phyloP scores from a whole-genome alignment of 2,113 vertebrate species.

The Elachura formosa region DNA sequence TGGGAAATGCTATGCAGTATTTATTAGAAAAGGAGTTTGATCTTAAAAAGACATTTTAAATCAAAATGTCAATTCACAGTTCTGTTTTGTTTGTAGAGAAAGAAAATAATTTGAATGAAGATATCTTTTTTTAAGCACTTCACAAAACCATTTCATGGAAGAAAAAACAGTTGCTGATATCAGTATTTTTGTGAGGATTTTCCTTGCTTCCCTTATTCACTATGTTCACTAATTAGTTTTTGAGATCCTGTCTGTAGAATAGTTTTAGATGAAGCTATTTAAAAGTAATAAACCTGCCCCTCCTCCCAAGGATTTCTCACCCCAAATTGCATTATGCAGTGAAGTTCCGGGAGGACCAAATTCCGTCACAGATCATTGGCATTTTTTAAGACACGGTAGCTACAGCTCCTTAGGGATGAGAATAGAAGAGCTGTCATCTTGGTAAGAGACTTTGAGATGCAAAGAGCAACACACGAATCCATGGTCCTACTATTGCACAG shows the following conservation, averaged over 20 bases:
- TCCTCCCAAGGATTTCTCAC: not conserved
- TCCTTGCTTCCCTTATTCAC: not conserved
- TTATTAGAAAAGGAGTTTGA: slow-evolving; percentile 27
- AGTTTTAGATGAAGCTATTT: not conserved
- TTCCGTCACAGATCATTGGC: not conserved
- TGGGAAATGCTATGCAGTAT: not conserved
- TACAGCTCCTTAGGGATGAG: not conserved
- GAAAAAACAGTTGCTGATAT: not conserved
- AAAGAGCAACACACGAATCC: not conserved
- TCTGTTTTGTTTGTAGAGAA: not conserved
- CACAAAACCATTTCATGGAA: not conserved
- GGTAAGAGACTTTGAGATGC: not conserved
- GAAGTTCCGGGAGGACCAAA: not conserved
- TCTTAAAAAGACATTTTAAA: slow-evolving; percentile 19
- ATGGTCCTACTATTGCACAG: not conserved
- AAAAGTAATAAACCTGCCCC: not conserved
- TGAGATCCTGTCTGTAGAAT: not conserved
- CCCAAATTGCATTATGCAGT: not conserved
- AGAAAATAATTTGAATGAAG: not conserved
- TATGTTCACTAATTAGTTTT: not conserved
- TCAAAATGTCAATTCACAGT: not conserved
- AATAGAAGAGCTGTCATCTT: not conserved
- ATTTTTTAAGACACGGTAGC: not conserved
- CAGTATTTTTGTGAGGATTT: not conserved
- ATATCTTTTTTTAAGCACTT: not conserved